Evolutionary conservation across 1,140 invertebrate species (phyloP), one percentile per base, ranked within the genome.

Genomic region (Pentalonia nigronervosa): DNA sequence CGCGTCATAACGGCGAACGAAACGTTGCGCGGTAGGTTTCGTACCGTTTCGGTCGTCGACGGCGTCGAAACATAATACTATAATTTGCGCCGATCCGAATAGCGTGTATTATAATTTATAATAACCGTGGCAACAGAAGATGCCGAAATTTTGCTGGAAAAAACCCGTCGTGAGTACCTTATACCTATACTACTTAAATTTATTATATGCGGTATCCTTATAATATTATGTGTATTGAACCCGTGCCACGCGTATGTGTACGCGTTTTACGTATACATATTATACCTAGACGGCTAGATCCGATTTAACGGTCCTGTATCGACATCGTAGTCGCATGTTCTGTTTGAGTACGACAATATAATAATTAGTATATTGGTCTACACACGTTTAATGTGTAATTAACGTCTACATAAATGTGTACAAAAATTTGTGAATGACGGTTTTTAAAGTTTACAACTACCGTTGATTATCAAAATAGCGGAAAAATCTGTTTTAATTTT

Each of bases 101-200:
- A 41, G 17, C 23, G 7, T 41, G 4, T 4, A 41, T 4, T 2
- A 41, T 41, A 41, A 41, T 41, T 41, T 41, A 41, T 21, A 7
- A 36, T 23, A 41, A 21, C 7, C 34, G 34, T 21, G 34, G 34
- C 11, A 20, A 41, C 41, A 6, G 14, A 88, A 34, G n/a, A 88
- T 88, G 86, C 20, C 86, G 21, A 88, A 50, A 88, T 30, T 88
- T 21, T 88, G 86, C 30, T 88, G 86, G 86, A 48, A n/a, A 17
- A 88, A 88, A 48, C 86, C 86, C 86, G 86, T 34, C n/a, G 86
- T 88, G n/a, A 88, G 86, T 88, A 88, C 7, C 30, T 56, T 25
- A 8, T 23, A 56, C 21, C 3, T 56, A 7, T 3, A 20, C 20
- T 9, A 9, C 47, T 0, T 48, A 41, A 41, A 50, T 14, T 50